A percentile compares a stretch with the other conserved stretches of the same genome.
These are phyloP conservation scores for Sebastes iracundus DNA, from an alignment of 2,797 vertebrate species.

Conservation along the genomic window DNA sequence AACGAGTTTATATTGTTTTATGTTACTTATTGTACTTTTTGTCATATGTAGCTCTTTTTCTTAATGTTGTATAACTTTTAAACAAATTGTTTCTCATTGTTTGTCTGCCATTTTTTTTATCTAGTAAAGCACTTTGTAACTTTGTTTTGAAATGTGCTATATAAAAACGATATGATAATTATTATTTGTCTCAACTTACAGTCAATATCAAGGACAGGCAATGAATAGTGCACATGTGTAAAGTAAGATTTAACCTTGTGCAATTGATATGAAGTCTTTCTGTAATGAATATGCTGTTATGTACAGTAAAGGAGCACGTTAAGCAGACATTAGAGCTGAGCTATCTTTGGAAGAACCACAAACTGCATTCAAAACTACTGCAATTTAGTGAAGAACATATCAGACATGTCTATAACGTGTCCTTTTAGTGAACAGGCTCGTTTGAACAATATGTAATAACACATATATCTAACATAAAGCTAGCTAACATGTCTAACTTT, in stretches of 20 bases:
- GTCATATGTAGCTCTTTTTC: not conserved
- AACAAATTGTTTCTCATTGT: not conserved
- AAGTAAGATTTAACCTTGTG: too few relatives aligned
- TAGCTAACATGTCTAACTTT: not conserved
- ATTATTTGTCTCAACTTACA: not conserved
- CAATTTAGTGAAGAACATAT: not conserved
- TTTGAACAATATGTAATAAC: not conserved
- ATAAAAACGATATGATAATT: not conserved
- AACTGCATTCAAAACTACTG: not conserved
- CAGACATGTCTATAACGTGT: not conserved
- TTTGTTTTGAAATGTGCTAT: not conserved
- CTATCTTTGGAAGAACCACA: not conserved
- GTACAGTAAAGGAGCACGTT: not conserved
- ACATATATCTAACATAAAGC: slow-evolving; percentile 23
- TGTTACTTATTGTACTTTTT: not conserved
- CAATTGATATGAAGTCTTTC: not conserved
- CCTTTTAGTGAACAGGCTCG: not conserved
- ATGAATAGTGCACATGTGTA: not conserved
- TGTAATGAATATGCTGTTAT: not conserved
- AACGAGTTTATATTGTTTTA: not conserved
- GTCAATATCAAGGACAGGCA: not conserved
- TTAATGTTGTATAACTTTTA: not conserved
- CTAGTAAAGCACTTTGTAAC: not conserved
- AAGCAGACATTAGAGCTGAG: not conserved
- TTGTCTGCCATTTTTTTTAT: not conserved